Evolutionary conservation across 2,113 vertebrate species (phyloP).

Genomic region (Neogale vison): DNA sequence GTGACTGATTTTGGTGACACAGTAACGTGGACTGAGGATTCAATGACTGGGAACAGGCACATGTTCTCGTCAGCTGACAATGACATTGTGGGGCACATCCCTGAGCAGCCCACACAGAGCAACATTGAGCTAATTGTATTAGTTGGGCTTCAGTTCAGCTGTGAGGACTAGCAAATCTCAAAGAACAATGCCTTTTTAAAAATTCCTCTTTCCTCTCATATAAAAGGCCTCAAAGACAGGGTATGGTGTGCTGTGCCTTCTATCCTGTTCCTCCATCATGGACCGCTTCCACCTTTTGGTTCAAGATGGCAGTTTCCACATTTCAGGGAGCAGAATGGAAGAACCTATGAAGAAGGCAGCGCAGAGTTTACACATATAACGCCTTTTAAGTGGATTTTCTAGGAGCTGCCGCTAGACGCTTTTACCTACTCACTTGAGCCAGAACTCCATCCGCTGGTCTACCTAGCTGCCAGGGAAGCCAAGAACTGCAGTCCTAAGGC

Average conservation of each 20-base stretch:
- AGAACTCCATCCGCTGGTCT: background rate
- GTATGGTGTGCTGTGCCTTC: rapidly evolving
- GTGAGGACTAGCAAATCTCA: background rate
- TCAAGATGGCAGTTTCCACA: background rate
- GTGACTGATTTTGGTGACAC: background rate
- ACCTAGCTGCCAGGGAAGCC: background rate
- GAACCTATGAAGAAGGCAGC: background rate
- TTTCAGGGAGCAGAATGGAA: background rate
- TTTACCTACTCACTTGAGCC: background rate
- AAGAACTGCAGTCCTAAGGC: background rate
- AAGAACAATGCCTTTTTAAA: background rate
- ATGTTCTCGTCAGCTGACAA: background rate
- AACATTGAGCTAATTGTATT: background rate
- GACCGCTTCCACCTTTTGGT: background rate
- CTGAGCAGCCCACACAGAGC: background rate
- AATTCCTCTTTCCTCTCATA: background rate
- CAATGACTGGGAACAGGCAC: background rate
- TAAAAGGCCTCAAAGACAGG: background rate
- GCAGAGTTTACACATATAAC: rapidly evolving
- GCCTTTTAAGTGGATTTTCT: background rate
- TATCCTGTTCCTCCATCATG: background rate
- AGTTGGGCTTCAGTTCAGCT: background rate
- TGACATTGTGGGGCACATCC: background rate
- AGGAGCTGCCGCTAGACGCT: background rate
- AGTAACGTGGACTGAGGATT: background rate